These are phyloP conservation scores for Ganaspis brasiliensis DNA, from an alignment of 2,888 invertebrate species.

Conservation along the genomic window DNA sequence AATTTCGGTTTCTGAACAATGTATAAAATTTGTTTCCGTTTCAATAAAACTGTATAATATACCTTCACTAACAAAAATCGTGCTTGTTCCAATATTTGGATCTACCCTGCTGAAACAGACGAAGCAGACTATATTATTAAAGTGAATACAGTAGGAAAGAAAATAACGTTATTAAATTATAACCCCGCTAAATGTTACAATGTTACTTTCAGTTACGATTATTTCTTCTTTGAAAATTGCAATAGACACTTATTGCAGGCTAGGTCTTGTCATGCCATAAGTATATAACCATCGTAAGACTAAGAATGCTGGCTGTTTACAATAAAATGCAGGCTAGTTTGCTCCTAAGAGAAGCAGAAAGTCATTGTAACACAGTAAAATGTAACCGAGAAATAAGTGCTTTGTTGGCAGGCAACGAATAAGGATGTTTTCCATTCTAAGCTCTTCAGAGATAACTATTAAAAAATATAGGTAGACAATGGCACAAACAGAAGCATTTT, in stretches of 20 bases:
- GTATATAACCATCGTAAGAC: not conserved
- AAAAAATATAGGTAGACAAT: no score
- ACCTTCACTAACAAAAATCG: no score
- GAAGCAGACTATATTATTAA: not conserved
- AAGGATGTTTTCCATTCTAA: not conserved
- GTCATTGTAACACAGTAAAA: constrained; percentile 14
- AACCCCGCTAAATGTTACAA: not conserved
- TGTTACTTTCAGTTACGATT: constrained; percentile 5
- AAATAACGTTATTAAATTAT: not conserved
- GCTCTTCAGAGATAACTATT: not conserved
- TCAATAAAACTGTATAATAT: no score
- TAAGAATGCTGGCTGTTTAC: constrained; percentile 13
- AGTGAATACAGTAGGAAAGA: not conserved
- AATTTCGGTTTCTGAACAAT: no score
- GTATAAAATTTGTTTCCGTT: no score
- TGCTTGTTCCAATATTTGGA: no score
- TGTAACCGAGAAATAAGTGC: constrained; percentile 6
- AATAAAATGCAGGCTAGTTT: constrained; percentile 10
- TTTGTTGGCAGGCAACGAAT: not conserved
- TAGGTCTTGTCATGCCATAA: not conserved
- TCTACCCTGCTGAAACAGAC: no score
- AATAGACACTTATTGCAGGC: constrained; percentile 3
- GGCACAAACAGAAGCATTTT: no score
- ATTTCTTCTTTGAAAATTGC: constrained; percentile 5
- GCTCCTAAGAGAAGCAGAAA: not conserved